phyloP scores from a whole-genome alignment of 2,888 invertebrate species.

The Thysanoteuthis rhombus region DNA sequence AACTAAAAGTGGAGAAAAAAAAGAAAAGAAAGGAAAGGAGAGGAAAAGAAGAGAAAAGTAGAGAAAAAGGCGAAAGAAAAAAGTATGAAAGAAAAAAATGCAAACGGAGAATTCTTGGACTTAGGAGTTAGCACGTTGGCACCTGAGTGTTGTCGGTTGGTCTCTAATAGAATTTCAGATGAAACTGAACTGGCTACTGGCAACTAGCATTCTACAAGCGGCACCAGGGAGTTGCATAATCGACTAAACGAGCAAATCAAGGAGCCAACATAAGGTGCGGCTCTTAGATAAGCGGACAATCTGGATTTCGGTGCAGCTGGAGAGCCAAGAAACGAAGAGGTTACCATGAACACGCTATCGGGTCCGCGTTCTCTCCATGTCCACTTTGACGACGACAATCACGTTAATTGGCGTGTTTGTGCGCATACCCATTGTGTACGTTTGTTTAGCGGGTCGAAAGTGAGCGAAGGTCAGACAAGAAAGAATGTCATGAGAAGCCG shows the following conservation, averaged over 20 bases:
- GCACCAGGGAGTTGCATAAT: neutral
- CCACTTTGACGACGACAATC: neutral
- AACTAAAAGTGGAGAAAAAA: neutral
- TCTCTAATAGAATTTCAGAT: neutral
- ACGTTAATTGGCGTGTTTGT: neutral
- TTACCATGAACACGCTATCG: neutral
- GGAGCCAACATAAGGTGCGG: neutral
- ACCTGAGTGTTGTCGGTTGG: neutral
- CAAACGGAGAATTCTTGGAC: neutral
- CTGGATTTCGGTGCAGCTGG: neutral
- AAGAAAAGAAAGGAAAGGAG: neutral
- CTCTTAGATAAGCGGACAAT: neutral
- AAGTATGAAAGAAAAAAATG: neutral
- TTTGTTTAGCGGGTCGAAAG: neutral
- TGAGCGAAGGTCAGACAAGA: neutral
- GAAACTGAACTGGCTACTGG: neutral
- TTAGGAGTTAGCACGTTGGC: neutral
- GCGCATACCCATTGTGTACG: neutral
- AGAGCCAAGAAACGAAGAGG: neutral
- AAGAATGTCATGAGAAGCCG: too few species aligned
- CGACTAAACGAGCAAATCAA: neutral
- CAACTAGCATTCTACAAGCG: neutral
- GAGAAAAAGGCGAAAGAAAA: neutral
- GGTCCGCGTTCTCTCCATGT: neutral
- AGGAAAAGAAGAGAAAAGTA: neutral